These are phyloP conservation scores for Mustela nigripes DNA, from an alignment of 2,113 vertebrate genomes.

Conservation along the genomic window DNA sequence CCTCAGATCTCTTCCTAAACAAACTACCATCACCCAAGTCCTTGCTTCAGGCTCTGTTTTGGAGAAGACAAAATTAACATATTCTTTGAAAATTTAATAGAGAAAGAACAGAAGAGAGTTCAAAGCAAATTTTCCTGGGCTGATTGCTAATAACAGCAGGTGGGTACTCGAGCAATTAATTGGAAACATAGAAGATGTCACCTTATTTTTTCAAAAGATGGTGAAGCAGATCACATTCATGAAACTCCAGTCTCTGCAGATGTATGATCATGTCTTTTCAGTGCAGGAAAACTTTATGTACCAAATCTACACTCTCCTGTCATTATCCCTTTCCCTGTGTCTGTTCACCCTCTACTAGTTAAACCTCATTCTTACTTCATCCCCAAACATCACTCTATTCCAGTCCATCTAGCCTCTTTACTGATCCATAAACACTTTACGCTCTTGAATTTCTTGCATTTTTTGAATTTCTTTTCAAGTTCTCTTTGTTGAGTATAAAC, in stretches of 20 bases:
- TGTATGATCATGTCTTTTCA: background rate
- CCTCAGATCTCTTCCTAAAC: background rate
- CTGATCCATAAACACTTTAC: background rate
- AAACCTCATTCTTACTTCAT: background rate
- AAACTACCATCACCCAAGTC: background rate
- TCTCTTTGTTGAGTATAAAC: background rate
- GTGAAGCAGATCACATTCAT: background rate
- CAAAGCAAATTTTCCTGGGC: background rate
- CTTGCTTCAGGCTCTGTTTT: background rate
- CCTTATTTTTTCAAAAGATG: background rate
- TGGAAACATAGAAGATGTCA: background rate
- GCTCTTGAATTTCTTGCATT: background rate
- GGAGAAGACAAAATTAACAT: background rate
- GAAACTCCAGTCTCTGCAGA: background rate
- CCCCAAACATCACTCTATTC: background rate
- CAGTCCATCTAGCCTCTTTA: background rate
- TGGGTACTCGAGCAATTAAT: background rate
- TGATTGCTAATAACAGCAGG: background rate
- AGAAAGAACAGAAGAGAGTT: background rate
- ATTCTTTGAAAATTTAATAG: background rate
- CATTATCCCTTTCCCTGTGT: background rate
- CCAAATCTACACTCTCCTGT: background rate
- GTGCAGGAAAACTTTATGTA: background rate
- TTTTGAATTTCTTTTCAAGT: background rate
- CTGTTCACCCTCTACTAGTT: background rate